Conservation (phyloP, 2,113 vertebrate species). For the Oplegnathus fasciatus region DNA sequence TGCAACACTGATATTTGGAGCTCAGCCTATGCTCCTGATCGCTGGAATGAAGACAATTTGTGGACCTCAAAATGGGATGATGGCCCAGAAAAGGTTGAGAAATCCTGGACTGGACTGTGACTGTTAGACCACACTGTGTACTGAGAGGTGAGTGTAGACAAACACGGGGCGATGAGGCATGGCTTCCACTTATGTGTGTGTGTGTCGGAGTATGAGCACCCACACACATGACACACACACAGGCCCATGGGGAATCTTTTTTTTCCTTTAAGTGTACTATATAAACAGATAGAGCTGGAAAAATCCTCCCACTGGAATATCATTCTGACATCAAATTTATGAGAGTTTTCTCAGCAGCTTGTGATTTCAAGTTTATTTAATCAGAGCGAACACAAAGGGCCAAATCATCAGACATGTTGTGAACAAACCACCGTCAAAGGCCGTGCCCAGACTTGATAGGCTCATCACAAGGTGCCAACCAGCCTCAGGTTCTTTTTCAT, state of each 20-base stretch:
- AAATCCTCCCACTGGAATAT: constrained; percentile 67
- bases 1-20: not conserved
- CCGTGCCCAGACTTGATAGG: constrained; percentile 67
- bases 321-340: constrained; percentile 60
- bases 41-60: not conserved
- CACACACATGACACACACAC: constrained; percentile 35
- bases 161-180: constrained; percentile 25
- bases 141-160: constrained; percentile 22
- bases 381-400: constrained; percentile 53
- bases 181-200: not conserved
- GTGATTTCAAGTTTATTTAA: constrained; percentile 77
- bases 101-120: not conserved
- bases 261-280: constrained; percentile 44
- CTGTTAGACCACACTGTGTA: constrained; percentile 11
- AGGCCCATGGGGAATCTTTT: constrained; percentile 20
- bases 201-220: constrained; percentile 25
- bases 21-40: not conserved
- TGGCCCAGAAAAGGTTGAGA: constrained; percentile 7
- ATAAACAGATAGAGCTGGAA: constrained; percentile 74
- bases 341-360: constrained; percentile 61
- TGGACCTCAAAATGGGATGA: not conserved
- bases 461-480: constrained; percentile 41
- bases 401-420: constrained; percentile 63
- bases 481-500: constrained; percentile 59
- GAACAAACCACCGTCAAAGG: constrained; percentile 56